Conservation (phyloP, 2,797 vertebrate species). For the Oryzias dopingdopingensis region DNA sequence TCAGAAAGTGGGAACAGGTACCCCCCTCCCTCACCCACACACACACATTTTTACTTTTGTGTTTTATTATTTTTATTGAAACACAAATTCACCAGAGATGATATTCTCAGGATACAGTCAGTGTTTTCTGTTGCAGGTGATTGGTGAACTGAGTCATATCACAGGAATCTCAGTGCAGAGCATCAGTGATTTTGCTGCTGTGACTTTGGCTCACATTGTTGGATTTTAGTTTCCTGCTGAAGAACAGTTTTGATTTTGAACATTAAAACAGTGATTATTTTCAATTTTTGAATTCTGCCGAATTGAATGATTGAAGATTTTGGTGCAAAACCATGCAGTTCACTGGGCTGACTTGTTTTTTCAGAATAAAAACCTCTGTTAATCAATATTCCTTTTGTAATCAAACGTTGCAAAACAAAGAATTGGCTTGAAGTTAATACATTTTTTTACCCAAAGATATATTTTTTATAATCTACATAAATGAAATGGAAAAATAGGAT, state of each 20-base stretch:
- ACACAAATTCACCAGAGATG: too few relatives aligned
- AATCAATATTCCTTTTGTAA: not conserved
- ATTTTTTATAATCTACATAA: too few relatives aligned
- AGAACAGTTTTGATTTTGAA: not conserved
- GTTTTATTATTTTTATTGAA: not conserved
- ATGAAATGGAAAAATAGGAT: too few relatives aligned
- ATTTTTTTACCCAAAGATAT: not conserved
- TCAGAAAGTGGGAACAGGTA: constrained; percentile 84
- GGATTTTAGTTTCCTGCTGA: constrained; percentile 33
- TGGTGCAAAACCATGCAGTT: not conserved
- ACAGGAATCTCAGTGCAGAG: constrained; percentile 86
- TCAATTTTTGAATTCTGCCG: not conserved
- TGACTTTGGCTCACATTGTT: constrained; percentile 77
- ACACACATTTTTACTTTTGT: not conserved
- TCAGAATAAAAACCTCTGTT: not conserved
- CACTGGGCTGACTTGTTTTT: not conserved
- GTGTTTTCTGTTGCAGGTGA: constrained; percentile 73
- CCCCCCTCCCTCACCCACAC: not conserved
- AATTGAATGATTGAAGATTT: not conserved
- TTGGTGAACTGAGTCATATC: constrained; percentile 84
- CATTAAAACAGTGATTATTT: not conserved
- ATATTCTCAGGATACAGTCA: too few relatives aligned
- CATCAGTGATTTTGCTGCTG: constrained; percentile 81
- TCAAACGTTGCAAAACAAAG: too few relatives aligned
- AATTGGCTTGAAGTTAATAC: not conserved